phyloP scores from a whole-genome alignment of 2,113 vertebrate species.

The Nyctibius bracteatus region DNA sequence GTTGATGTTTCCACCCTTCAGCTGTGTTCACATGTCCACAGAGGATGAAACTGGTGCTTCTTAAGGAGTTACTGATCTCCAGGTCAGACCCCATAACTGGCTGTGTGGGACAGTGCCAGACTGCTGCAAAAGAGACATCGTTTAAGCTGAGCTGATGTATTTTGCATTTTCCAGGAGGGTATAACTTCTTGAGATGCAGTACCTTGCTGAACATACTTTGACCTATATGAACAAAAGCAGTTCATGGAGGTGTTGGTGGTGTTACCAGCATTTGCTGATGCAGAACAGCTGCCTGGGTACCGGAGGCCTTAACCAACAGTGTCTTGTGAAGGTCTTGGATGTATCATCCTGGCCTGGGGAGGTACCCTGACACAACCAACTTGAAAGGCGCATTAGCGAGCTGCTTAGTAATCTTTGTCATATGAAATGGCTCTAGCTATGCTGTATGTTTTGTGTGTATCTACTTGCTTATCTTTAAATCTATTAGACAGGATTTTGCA shows the following conservation, averaged over 20 bases:
- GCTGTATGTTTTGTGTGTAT: background rate
- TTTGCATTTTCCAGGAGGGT: background rate
- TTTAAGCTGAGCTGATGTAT: background rate
- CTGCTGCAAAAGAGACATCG: background rate
- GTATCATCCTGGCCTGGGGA: background rate
- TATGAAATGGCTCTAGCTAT: background rate
- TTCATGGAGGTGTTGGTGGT: background rate
- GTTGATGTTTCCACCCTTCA: background rate
- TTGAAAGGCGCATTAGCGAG: accelerated
- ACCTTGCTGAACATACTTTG: background rate
- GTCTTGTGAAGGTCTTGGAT: background rate
- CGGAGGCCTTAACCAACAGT: accelerated
- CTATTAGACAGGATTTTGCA: background rate
- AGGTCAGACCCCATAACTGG: background rate
- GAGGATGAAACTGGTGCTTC: background rate
- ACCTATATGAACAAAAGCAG: background rate
- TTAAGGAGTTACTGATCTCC: background rate
- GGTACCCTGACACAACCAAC: background rate
- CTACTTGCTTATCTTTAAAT: background rate
- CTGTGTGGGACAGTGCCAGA: background rate
- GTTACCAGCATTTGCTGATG: background rate
- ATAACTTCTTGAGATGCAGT: background rate
- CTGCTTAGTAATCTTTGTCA: accelerated
- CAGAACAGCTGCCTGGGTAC: background rate
- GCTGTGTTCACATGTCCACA: background rate